A percentile compares a stretch with the other conserved stretches of the same genome.
phyloP scores from a whole-genome alignment of 2,797 vertebrate genomes.

The Parambassis ranga region DNA sequence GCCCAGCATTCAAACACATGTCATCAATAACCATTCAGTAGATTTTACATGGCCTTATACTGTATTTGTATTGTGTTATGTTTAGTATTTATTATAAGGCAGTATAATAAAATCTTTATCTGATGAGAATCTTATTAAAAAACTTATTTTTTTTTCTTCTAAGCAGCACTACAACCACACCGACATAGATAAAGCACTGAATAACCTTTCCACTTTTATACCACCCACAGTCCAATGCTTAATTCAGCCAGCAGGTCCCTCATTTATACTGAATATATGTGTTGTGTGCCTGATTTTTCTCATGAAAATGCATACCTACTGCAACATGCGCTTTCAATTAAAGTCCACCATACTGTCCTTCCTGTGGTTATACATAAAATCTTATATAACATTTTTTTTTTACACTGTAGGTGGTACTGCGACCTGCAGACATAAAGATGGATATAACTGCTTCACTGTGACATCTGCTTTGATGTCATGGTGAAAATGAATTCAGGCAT shows the following conservation, averaged over 20 bases:
- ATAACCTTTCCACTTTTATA: slow-evolving; percentile 11
- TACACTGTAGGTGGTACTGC: background rate
- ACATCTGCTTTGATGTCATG: background rate
- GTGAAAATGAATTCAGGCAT: slow-evolving; percentile 9
- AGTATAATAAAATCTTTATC: background rate
- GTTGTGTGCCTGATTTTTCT: background rate
- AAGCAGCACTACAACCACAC: background rate
- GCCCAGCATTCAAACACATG: slow-evolving; percentile 15
- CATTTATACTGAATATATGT: slow-evolving; percentile 11
- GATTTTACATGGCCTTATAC: background rate
- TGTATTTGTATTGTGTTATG: background rate
- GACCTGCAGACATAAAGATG: background rate
- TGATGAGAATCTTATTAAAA: background rate
- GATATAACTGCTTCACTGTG: background rate
- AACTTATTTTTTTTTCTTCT: background rate
- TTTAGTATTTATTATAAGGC: background rate
- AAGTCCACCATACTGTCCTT: background rate
- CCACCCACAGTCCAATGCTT: slow-evolving; percentile 15
- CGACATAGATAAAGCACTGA: slow-evolving; percentile 15
- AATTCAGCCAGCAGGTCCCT: slow-evolving; percentile 16
- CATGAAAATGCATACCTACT: background rate
- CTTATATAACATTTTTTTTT: background rate
- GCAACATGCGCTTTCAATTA: background rate
- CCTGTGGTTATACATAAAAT: background rate
- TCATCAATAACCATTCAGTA: background rate